Percentiles rank a stretch among this genome's conserved stretches.
Conservation (phyloP, 2,888 invertebrate genomes). For the Pteria penguin region DNA sequence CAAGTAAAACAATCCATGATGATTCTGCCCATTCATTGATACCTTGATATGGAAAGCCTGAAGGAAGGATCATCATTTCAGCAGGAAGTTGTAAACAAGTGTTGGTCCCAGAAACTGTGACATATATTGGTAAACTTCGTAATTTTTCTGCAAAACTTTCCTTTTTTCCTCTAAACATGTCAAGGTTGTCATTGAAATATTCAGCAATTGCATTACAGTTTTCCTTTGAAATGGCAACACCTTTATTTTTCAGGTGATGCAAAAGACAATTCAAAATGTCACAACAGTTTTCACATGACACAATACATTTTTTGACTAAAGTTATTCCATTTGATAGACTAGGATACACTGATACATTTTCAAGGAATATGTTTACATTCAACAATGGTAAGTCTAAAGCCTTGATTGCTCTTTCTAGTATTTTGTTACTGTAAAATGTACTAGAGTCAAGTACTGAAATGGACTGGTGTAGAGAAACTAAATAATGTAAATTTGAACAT, state of each 20-base stretch:
- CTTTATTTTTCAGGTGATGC: neutral
- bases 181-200: neutral
- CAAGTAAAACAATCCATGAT: neutral
- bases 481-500: neutral
- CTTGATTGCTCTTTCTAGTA: neutral
- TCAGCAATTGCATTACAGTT: neutral
- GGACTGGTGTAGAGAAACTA: neutral
- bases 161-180: neutral
- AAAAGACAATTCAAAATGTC: neutral
- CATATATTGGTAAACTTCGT: slow-evolving; percentile 25
- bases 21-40: neutral
- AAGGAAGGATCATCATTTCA: neutral
- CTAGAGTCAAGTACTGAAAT: neutral
- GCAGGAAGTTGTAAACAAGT: neutral
- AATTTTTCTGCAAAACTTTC: neutral
- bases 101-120: slow-evolving; percentile 11
- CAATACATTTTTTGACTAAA: neutral
- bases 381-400: neutral
- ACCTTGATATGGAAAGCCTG: neutral
- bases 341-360: neutral
- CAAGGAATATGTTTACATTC: neutral
- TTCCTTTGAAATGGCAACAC: neutral
- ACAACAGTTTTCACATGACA: neutral
- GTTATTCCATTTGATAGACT: too few species aligned
- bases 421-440: neutral